Evolutionary conservation across 2,797 vertebrate genomes (phyloP), one percentile per base, ranked within the genome.

Genomic region (Psittacula echo): DNA sequence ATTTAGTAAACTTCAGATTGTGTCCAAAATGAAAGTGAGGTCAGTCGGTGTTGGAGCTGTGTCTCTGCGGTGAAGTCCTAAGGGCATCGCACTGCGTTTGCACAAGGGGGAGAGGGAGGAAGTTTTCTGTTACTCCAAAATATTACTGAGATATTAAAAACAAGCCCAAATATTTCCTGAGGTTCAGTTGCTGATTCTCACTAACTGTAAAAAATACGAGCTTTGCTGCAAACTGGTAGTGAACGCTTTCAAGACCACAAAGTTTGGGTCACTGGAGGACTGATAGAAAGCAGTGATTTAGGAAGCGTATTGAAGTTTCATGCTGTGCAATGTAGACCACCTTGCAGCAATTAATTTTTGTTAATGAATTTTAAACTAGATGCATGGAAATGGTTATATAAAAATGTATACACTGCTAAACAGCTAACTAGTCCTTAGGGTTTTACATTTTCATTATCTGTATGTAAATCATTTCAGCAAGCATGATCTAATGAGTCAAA

Each of bases 361-460:
- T 97, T 98, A 98, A 98, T 98, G 97, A 97, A 98, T 98, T 98
- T 97, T 97, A 97, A 98, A 97, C 96, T 95, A 93, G 97, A 97
- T 97, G 93, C 97, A 97, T 98, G 97, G 96, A 98, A 97, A 97
- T 97, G 77, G 94, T 95, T 98, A 60, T 93, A 95, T 98, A 96
- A 98, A 98, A 98, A 98, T 96, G 81, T 97, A 97, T 97, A 97
- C 73, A 95, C 97, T 97, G 96, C 97, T 98, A 98, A 98, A 98
- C 96, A 97, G 97, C 97, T 98, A 97, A 98, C 97, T 98, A 97
- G 97, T 97, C 98, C 98, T 97, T 96, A 62, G 97, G 97, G 98
- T 85, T 97, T 97, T 97, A 90, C 42, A 20, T 93, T 98, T 98
- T 98, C 97, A 95, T 98, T 97, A 96, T 97, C 93, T 97, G 89